Evolutionary conservation across 1,140 invertebrate species (phyloP), one percentile per base, ranked within the genome.

Genomic region (Andrena cerasifolii): DNA sequence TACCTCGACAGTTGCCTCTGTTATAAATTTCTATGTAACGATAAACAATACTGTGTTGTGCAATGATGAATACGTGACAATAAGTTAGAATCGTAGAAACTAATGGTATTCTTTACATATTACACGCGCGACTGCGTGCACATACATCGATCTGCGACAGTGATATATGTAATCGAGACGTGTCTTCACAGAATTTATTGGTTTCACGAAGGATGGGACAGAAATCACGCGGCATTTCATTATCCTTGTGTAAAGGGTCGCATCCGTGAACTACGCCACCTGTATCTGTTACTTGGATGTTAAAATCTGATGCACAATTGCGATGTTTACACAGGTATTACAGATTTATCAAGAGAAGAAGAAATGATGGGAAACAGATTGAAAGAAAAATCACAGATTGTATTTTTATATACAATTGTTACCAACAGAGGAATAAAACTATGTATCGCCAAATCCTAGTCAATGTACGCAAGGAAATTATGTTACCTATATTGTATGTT

Each of bases 371-470:
- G 62, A 26, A 80, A 68, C 28, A 71, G 43, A n/a, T n/a, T n/a
- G n/a, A n/a, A n/a, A n/a, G n/a, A n/a, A 26, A 53, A 54, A 70
- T 18, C 28, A 78, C 73, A 88, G 72, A 89, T 90, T 88, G 86
- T 91, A 91, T 92, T 91, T 92, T 92, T 92, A 78, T 91, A 91
- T 88, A 90, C 83, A 88, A 88, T 86, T 90, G 89, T 92, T 89
- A 85, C 84, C 78, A 61, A 85, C 87, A 79, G 65, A 80, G 71
- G 71, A 83, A 88, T 86, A 82, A 84, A 89, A 79, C 86, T 81
- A 83, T 89, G 79, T 88, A 90, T 89, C 83, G 85, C 80, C 79
- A 88, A 89, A 80, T 88, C 86, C 90, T 93, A 92, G 90, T 93
- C 90, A 91, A 87, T 84, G 80, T 85, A 82, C 77, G 59, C 73